Evolutionary conservation across 2,113 vertebrate genomes (phyloP), one percentile per base, ranked within the genome.

Genomic region (Cariama cristata): DNA sequence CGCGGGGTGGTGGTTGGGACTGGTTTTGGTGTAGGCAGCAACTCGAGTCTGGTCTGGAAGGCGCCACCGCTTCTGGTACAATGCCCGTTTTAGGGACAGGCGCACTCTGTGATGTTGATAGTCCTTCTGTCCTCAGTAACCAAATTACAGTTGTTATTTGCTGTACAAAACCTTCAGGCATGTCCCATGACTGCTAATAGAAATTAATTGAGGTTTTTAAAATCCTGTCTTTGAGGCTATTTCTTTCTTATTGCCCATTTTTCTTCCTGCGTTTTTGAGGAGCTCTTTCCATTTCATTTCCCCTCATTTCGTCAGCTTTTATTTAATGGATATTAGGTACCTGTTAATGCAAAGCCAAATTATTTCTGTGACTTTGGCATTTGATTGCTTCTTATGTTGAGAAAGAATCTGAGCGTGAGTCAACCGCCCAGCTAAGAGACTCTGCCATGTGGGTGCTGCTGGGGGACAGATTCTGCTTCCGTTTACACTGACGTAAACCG

Each of bases 331-430:
- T 91, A 47, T 84, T 75, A 44, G 81, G 50, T 79, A 88, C 35
- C 63, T 86, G 50, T 42, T 88, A 42, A 42, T 2, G 2, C 42
- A 88, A 92, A 94, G 32, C 9, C 66, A 38, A 44, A 50, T 55
- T 53, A 85, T 86, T 93, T 88, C 74, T 0, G 0, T 4, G 5
- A 58, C 73, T 90, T 69, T 79, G 23, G 32, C 49, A 33, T 58
- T 76, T 0, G 0, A 10, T 62, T 88, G 26, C 75, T 96, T 82
- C 44, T 82, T 42, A 42, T 12, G 13, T 35, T 68, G 56, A 80
- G 93, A 86, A 91, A 28, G 42, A 81, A 47, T 8, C 38, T 0
- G 0, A 76, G 28, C 0, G 0, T 49, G 79, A 79, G 45, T 53
- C 44, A 72, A 28, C 9, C 4, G 1, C 27, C 11, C 4, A 14